Evolutionary conservation across 2,888 invertebrate genomes (phyloP).

Genomic region (Eledona agricola): DNA sequence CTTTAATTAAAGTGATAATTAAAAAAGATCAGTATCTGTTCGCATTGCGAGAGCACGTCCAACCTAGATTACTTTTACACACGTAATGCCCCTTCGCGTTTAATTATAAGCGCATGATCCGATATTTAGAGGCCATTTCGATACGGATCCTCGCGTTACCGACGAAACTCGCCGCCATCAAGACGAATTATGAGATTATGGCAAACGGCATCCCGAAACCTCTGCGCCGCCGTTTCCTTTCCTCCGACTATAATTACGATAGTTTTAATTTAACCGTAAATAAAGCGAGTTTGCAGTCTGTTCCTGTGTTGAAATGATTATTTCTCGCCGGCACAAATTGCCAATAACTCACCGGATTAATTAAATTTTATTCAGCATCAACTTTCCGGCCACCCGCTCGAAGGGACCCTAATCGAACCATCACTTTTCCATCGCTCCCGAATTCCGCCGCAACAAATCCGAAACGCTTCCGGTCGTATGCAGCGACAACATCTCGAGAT

Average conservation of each 20-base stretch:
- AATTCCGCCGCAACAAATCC: neutral
- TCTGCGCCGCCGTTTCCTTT: slow-evolving; percentile 11
- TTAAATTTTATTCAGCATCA: slow-evolving; percentile 29
- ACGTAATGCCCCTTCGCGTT: slow-evolving; percentile 47
- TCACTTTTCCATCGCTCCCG: slow-evolving; percentile 9
- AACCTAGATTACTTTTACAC: slow-evolving; percentile 42
- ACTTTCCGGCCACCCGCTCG: no score
- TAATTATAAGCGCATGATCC: slow-evolving; percentile 50
- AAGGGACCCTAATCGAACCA: slow-evolving; percentile 5
- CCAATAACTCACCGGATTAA: slow-evolving; percentile 33
- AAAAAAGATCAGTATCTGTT: slow-evolving; percentile 56
- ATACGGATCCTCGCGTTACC: slow-evolving; percentile 19
- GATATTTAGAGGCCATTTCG: slow-evolving; percentile 35
- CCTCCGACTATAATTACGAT: slow-evolving; percentile 35
- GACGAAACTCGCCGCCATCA: slow-evolving; percentile 19
- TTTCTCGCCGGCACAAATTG: slow-evolving; percentile 33
- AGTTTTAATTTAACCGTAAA: slow-evolving; percentile 36
- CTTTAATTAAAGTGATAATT: slow-evolving; percentile 62
- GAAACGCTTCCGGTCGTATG: slow-evolving; percentile 1
- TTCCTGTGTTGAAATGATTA: slow-evolving; percentile 26
- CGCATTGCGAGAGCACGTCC: slow-evolving; percentile 38
- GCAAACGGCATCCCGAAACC: neutral
- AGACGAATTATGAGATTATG: slow-evolving; percentile 20
- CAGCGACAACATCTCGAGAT: slow-evolving; percentile 48
- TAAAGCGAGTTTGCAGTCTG: slow-evolving; percentile 24